Evolutionary conservation across 2,888 invertebrate genomes (phyloP).

Genomic region (Temnothorax rugatulus): DNA sequence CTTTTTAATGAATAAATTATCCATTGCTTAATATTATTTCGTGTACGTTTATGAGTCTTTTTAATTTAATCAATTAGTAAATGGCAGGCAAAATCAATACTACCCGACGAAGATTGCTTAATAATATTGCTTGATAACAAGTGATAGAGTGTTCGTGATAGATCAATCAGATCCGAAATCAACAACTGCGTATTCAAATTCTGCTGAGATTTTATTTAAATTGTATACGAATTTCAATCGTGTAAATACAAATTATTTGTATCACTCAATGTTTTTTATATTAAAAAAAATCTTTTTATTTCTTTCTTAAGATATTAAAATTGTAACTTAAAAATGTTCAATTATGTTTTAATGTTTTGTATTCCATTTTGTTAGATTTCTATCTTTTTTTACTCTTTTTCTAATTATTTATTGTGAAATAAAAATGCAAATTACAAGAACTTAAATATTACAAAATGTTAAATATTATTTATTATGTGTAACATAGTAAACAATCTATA

Average conservation of each 20-base stretch:
- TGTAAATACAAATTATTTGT: background rate
- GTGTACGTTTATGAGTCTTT: background rate
- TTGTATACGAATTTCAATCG: background rate
- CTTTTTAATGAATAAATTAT: slow-evolving; percentile 18
- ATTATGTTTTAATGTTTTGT: background rate
- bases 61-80: slow-evolving; percentile 9
- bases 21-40: background rate
- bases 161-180: background rate
- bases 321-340: background rate
- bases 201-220: background rate
- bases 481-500: background rate
- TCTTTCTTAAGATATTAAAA: background rate
- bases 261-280: background rate
- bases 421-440: background rate
- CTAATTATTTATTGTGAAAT: background rate
- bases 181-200: background rate
- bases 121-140: background rate
- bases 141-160: background rate
- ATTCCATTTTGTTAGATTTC: background rate
- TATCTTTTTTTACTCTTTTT: background rate
- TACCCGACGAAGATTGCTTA: background rate
- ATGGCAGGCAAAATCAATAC: too few species aligned
- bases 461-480: background rate
- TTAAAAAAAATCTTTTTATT: background rate
- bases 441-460: background rate